Conservation (phyloP, 2,888 invertebrate genomes). For the Sicus ferrugineus region DNA sequence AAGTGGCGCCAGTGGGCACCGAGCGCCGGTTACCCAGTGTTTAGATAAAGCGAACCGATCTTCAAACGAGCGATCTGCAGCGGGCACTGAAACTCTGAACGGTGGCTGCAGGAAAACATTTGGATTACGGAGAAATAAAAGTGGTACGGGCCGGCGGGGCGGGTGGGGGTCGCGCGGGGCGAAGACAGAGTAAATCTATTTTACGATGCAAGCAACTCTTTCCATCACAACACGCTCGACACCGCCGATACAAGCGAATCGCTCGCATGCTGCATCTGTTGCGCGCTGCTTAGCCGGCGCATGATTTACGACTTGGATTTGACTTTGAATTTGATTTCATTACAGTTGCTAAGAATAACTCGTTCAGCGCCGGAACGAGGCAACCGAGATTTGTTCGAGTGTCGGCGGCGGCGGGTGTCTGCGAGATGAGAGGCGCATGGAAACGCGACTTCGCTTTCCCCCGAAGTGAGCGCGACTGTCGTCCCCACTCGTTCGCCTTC, state of each 20-base stretch:
- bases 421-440: too few relatives aligned
- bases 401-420: not conserved
- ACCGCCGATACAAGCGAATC: not conserved
- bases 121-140: too few relatives aligned
- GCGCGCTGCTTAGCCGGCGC: conserved; percentile 31
- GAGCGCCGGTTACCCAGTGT: not conserved
- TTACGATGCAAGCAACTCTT: conserved; percentile 13
- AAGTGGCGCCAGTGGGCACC: conserved; percentile 55
- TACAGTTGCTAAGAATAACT: conserved; percentile 35
- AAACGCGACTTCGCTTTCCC: too few relatives aligned
- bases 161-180: too few relatives aligned
- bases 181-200: too few relatives aligned
- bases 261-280: conserved; percentile 4
- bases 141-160: too few relatives aligned
- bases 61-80: conserved; percentile 1
- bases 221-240: not conserved
- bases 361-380: conserved; percentile 22
- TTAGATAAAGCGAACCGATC: conserved; percentile 8
- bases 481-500: not conserved
- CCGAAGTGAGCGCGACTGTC: not conserved
- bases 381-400: conserved; percentile 19
- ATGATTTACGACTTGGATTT: conserved; percentile 36
- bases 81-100: not conserved
- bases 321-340: conserved; percentile 27
- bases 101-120: too few relatives aligned